Conservation (phyloP, 2,888 invertebrate genomes). For the Kuschelorhynchus macadamiae region DNA sequence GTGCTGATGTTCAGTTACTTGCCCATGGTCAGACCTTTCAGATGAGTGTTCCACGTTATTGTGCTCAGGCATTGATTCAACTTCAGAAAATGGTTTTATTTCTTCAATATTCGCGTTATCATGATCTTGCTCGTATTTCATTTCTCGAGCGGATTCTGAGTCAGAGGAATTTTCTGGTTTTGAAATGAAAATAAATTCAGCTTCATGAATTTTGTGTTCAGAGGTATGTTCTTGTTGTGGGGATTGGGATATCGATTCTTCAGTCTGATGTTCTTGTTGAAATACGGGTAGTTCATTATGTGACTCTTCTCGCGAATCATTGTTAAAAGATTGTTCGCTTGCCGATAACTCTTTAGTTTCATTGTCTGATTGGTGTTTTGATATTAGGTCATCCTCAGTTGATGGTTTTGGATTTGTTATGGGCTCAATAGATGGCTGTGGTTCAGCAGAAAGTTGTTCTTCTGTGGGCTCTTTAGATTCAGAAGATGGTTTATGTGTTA, state of each 20-base stretch:
- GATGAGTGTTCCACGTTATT: not conserved
- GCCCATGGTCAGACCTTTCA: not conserved
- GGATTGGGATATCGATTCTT: slow-evolving; percentile 42
- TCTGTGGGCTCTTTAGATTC: slow-evolving; percentile 49
- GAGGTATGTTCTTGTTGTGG: slow-evolving; percentile 23
- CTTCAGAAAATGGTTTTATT: slow-evolving; percentile 47
- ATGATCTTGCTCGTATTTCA: not conserved
- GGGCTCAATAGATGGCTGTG: slow-evolving; percentile 58
- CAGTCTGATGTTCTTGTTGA: slow-evolving; percentile 28
- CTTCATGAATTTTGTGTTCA: not conserved
- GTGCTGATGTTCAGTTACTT: not conserved
- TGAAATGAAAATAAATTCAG: slow-evolving; percentile 44
- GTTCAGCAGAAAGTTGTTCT: slow-evolving; percentile 57
- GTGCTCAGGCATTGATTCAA: slow-evolving; percentile 5
- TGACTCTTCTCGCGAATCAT: not conserved
- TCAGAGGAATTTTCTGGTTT: slow-evolving; percentile 5
- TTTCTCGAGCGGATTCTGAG: no score
- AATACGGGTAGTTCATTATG: slow-evolving; percentile 3
- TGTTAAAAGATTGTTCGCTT: not conserved
- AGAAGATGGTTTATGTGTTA: slow-evolving; percentile 54
- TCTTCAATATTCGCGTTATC: no score
- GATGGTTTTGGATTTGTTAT: slow-evolving; percentile 50
- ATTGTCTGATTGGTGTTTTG: no score
- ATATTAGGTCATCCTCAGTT: no score
- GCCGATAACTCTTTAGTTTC: no score